Conservation (phyloP, 2,888 invertebrate genomes). For the Caenorhabditis sp. region DNA sequence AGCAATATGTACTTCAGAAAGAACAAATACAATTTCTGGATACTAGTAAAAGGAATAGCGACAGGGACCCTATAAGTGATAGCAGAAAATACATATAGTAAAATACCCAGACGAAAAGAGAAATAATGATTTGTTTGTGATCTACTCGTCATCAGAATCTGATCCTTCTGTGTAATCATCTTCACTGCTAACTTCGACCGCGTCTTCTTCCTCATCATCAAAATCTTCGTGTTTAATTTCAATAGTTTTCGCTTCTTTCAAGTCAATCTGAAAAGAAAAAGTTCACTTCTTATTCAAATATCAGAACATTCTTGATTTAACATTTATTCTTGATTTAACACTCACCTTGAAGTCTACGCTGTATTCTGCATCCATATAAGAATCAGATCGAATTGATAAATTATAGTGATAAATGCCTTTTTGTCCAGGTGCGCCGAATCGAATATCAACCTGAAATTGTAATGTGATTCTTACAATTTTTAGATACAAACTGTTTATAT, state of each 20-base stretch:
- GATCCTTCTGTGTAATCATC: constrained; percentile 58
- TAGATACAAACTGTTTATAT: too few relatives aligned
- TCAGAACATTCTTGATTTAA: constrained; percentile 22
- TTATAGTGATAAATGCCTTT: constrained; percentile 82
- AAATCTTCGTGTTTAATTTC: constrained; percentile 75
- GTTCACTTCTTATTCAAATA: background rate
- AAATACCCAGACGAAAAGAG: background rate
- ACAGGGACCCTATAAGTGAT: background rate
- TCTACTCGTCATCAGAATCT: constrained; percentile 45
- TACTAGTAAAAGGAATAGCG: background rate
- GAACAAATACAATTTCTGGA: background rate
- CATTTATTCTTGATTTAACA: too few relatives aligned
- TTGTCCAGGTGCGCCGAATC: constrained; percentile 94
- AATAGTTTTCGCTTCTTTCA: constrained; percentile 83
- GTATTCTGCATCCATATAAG: constrained; percentile 95
- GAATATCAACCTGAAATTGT: constrained; percentile 78
- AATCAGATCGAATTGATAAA: constrained; percentile 92
- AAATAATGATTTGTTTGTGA: background rate
- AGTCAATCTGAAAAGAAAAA: constrained; percentile 80
- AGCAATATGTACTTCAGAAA: too few relatives aligned
- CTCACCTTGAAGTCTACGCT: constrained; percentile 90
- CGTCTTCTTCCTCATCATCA: constrained; percentile 69
- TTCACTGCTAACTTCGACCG: constrained; percentile 25
- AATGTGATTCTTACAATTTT: too few relatives aligned
- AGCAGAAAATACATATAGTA: background rate